Base-by-base conservation (phyloP, 2,888 invertebrate species). In the Tanypteryx hageni region DNA sequence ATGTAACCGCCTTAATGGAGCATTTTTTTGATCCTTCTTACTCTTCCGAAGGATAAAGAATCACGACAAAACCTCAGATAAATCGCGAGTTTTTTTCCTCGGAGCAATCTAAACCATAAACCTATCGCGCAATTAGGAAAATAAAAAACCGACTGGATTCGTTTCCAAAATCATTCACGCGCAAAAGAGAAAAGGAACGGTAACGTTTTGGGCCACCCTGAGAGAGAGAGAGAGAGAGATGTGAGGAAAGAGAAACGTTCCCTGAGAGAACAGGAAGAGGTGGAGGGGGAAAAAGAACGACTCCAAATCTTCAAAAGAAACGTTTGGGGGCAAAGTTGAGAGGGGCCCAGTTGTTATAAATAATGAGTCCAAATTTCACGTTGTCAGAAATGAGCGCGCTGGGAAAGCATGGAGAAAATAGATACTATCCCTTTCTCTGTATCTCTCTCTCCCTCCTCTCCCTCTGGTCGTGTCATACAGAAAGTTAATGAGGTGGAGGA, bases 281-380 rank as follows among this genome's bases (percentile, higher is more conserved):
- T n/a, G 27, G 76, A 22, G 22, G 22, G 27, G 27, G 22, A n/a
- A 0, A n/a, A 76, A 10, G 76, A 76, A 76, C 76, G 0, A 76
- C 22, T 13, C 44, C 44, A 76, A 27, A 76, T 76, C 76, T 76
- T 76, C 18, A 76, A 27, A 76, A 76, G 76, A 76, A 76, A 76
- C 76, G 76, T 89, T 68, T 89, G 61, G 89, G 89, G 89, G 89
- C 89, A 89, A 89, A 61, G 89, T 68, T 89, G 89, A 89, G 68
- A 22, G 89, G 44, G 89, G 64, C 31, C 86, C 89, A 89, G 89
- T 89, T 89, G 89, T 89, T 89, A 89, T 89, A 89, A 89, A 89
- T 89, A 89, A 89, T 89, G 89, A 89, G 64, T 89, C 89, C 89
- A 61, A 89, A 89, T 89, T 89, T 89, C 89, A 89, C 89, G 89